These are phyloP conservation scores for Troides helena DNA, from an alignment of 2,888 invertebrate genomes.

Conservation along the genomic window DNA sequence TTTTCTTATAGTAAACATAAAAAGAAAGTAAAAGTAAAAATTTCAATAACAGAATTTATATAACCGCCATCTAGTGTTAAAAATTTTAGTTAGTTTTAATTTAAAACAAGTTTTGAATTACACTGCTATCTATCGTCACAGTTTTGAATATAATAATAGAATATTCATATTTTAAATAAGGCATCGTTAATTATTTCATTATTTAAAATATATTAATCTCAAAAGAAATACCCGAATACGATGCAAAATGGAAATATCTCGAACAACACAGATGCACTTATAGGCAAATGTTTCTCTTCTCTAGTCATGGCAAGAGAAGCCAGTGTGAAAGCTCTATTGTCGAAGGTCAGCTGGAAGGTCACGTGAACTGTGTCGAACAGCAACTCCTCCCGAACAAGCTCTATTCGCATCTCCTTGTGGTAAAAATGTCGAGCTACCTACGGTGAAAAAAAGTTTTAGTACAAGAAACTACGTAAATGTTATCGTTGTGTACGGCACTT, in stretches of 20 bases:
- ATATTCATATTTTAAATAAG: not conserved
- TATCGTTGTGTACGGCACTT: not conserved
- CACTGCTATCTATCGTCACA: not conserved
- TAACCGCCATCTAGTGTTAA: not conserved
- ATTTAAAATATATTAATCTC: not conserved
- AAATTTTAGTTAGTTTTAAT: not conserved
- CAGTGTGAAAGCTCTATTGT: conserved; percentile 93
- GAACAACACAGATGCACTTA: conserved; percentile 93
- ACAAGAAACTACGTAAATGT: not conserved
- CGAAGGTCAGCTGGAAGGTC: conserved; percentile 95
- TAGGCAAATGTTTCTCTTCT: conserved; percentile 93
- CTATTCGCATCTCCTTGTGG: conserved; percentile 96
- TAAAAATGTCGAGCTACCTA: conserved; percentile 95
- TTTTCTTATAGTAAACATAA: no score
- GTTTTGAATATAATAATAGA: not conserved
- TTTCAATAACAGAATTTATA: not conserved
- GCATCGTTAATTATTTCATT: no score
- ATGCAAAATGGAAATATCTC: conserved; percentile 99
- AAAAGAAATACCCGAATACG: conserved; percentile 89
- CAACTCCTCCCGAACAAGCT: conserved; percentile 91
- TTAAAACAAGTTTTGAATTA: no score
- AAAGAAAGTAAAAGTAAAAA: no score
- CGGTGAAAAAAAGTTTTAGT: conserved; percentile 30
- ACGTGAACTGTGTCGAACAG: conserved; percentile 95
- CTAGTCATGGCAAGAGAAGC: conserved; percentile 91